Base-by-base conservation (phyloP, 2,888 invertebrate species). In the Megamerina dolium region DNA sequence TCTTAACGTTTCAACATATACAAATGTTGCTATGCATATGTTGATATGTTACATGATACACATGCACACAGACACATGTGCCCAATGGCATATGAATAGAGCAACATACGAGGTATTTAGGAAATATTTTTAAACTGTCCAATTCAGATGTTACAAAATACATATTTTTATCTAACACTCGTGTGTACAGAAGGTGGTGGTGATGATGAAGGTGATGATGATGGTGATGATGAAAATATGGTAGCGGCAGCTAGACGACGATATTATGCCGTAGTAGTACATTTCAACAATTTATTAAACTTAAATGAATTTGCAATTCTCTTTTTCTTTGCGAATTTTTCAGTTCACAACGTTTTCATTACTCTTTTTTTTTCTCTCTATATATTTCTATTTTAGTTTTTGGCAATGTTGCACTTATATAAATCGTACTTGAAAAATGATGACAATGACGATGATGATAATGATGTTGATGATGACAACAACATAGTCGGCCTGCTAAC, bases 281-380 rank as follows among this genome's bases (percentile, higher is more conserved):
- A 27, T n/a, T n/a, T n/a, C n/a, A n/a, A n/a, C n/a, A 45, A 48
- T 48, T 52, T 50, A 48, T 46, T 52, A 50, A 52, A 48, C 47
- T 43, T 42, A 37, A 51, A 49, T 48, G 51, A 51, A 51, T 49
- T n/a, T 42, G 47, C 40, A 43, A 42, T 30, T 48, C 44, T 48
- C 46, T 52, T 44, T 37, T 41, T 41, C 5, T 14, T 27, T 27
- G 10, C 5, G n/a, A n/a, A n/a, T n/a, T n/a, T n/a, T n/a, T n/a
- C n/a, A n/a, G n/a, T n/a, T n/a, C n/a, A n/a, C n/a, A n/a, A n/a
- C n/a, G n/a, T n/a, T n/a, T 27, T n/a, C 27, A 4, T 33, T 32
- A 27, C 26, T 36, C 20, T 17, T 16, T 17, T 23, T 9, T 10
- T 23, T 23, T 29, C 20, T 6, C 27, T 34, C 21, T 6, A 23